phyloP scores from a whole-genome alignment of 2,113 vertebrate species.

The Oncorhynchus gorbuscha region DNA sequence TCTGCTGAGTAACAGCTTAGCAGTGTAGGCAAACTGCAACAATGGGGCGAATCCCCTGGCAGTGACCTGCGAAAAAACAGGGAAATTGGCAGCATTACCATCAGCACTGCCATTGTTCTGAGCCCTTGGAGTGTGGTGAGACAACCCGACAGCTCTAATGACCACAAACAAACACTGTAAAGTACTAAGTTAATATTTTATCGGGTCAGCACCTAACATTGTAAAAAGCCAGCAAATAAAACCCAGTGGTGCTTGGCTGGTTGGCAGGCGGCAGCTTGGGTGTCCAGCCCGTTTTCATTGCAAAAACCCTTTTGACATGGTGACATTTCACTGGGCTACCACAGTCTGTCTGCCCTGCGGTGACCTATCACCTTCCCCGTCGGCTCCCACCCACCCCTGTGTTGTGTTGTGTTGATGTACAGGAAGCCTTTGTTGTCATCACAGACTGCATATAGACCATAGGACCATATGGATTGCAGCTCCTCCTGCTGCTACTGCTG shows the following conservation, averaged over 20 bases:
- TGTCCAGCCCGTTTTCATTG: conserved; percentile 42
- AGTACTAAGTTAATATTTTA: conserved; percentile 68
- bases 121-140: conserved; percentile 69
- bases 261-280: conserved; percentile 15
- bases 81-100: conserved; percentile 81
- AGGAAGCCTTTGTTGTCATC: neutral
- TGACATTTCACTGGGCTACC: conserved; percentile 41
- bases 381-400: conserved; percentile 8
- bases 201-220: conserved; percentile 64
- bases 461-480: neutral
- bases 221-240: conserved; percentile 45
- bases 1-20: conserved; percentile 98
- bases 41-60: conserved; percentile 96
- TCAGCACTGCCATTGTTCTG: conserved; percentile 75
- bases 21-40: conserved; percentile 99
- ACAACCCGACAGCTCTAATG: conserved; percentile 72
- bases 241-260: conserved; percentile 24
- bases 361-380: conserved; percentile 11
- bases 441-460: neutral
- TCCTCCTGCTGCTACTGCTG: too few relatives aligned
- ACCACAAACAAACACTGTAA: conserved; percentile 73
- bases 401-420: neutral
- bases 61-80: conserved; percentile 88
- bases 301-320: conserved; percentile 46
- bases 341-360: conserved; percentile 36